Evolutionary conservation across 2,888 invertebrate genomes (phyloP).

Genomic region (Carterocephalus palaemon): DNA sequence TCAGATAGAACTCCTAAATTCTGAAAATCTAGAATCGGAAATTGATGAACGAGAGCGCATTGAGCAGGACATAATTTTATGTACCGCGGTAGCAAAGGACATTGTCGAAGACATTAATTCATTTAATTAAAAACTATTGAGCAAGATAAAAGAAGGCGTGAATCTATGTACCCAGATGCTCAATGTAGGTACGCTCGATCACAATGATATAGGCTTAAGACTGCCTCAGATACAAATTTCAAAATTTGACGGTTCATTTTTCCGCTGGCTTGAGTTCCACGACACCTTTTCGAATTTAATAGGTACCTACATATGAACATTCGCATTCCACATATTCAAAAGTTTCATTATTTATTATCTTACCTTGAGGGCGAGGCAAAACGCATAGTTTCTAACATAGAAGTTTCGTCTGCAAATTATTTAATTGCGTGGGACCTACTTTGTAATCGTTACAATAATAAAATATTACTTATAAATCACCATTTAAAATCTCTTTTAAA

Average conservation of each 20-base stretch:
- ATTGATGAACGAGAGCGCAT: conserved; percentile 15
- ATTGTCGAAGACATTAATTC: conserved; percentile 9
- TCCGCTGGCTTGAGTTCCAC: too few species aligned
- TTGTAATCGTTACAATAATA: conserved; percentile 3
- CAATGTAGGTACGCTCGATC: too few species aligned
- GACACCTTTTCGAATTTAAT: conserved; percentile 1
- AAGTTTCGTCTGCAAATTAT: conserved; percentile 10
- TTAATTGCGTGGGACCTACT: conserved; percentile 5
- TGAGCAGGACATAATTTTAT: too few species aligned
- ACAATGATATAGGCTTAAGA: too few species aligned
- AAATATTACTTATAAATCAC: conserved; percentile 2
- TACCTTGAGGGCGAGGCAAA: conserved; percentile 10
- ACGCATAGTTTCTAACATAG: conserved; percentile 9
- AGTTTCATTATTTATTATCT: conserved; percentile 3
- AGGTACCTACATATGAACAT: neutral
- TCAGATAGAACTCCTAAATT: conserved; percentile 11
- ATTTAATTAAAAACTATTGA: too few species aligned
- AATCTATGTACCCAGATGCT: too few species aligned
- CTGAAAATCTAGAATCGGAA: neutral
- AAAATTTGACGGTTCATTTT: too few species aligned
- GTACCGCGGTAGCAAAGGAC: conserved; percentile 15
- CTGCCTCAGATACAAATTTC: too few species aligned
- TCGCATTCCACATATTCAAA: neutral
- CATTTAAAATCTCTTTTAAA: conserved; percentile 4
- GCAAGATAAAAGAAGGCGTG: too few species aligned